Conservation (phyloP, 2,888 invertebrate species). For the Rhagophthalmus giganteus region DNA sequence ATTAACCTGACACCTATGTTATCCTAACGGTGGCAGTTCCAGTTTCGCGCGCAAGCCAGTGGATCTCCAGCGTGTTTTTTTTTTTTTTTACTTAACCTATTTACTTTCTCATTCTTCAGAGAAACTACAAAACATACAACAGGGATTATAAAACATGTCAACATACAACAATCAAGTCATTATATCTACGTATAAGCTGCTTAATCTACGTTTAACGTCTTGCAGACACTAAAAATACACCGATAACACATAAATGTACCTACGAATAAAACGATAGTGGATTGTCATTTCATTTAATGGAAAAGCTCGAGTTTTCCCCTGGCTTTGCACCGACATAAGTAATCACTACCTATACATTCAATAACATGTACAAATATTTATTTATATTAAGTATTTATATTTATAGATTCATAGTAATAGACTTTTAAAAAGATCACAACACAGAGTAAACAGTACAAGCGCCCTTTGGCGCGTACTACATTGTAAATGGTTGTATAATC, state of each 20-base stretch:
- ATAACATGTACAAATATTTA: constrained; percentile 56
- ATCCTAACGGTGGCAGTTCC: constrained; percentile 48
- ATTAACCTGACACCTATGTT: constrained; percentile 49
- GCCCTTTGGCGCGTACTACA: constrained; percentile 38
- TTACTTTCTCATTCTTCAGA: constrained; percentile 30
- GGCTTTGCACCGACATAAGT: constrained; percentile 35
- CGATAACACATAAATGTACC: constrained; percentile 47
- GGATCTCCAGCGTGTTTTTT: constrained; percentile 38
- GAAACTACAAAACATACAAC: constrained; percentile 48
- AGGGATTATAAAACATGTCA: constrained; percentile 39
- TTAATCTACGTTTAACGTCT: constrained; percentile 50
- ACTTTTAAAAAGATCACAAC: constrained; percentile 59
- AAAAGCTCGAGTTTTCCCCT: constrained; percentile 42
- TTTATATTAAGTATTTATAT: constrained; percentile 52
- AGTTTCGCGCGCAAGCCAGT: constrained; percentile 44
- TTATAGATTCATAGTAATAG: constrained; percentile 58
- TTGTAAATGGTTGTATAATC: constrained; percentile 26
- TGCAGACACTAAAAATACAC: constrained; percentile 50
- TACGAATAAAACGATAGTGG: constrained; percentile 51
- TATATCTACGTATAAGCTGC: constrained; percentile 43
- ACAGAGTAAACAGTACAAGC: constrained; percentile 54
- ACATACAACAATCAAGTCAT: constrained; percentile 41
- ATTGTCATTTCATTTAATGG: constrained; percentile 53
- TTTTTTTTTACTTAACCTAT: constrained; percentile 38
- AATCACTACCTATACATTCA: constrained; percentile 47